Evolutionary conservation across 2,113 vertebrate species (phyloP).

Genomic region (Leuciscus idus): DNA sequence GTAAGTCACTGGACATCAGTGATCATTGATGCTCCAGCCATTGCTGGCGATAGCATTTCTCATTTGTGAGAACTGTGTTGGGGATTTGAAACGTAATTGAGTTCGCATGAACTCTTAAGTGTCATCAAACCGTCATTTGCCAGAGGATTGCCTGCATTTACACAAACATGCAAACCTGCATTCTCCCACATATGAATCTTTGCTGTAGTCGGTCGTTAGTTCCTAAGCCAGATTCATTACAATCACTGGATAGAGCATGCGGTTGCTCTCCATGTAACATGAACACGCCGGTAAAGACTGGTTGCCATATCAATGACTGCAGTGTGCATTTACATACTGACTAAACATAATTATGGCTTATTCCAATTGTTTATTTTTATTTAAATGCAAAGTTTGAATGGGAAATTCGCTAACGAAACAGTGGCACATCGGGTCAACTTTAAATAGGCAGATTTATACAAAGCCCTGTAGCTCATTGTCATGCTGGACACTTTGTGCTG

Average conservation of each 20-base stretch:
- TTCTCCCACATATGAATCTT: conserved; percentile 42
- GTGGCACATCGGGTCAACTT: conserved; percentile 61
- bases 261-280: conserved; percentile 41
- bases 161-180: conserved; percentile 43
- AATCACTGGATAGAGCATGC: conserved; percentile 11
- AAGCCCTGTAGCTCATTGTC: conserved; percentile 19
- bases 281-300: conserved; percentile 48
- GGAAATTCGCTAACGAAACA: conserved; percentile 74
- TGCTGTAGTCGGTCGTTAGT: conserved; percentile 20
- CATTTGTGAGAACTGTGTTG: conserved; percentile 16
- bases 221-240: conserved; percentile 39
- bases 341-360: conserved; percentile 72
- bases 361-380: conserved; percentile 76
- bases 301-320: conserved; percentile 56
- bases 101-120: conserved; percentile 36
- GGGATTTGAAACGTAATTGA: conserved; percentile 4
- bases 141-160: conserved; percentile 36
- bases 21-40: background rate
- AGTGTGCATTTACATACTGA: conserved; percentile 77
- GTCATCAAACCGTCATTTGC: conserved; percentile 41
- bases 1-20: background rate
- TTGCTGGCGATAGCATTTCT: background rate
- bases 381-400: conserved; percentile 81
- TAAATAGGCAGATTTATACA: conserved; percentile 62
- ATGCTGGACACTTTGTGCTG: background rate